These are phyloP conservation scores for human DNA, from an alignment of 2,113 vertebrate species.

Conservation along the genomic window GRCh38 chr13:53901501-53902000, in stretches of 20 bases:
- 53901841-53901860: background rate
- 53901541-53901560: background rate
- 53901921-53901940: background rate
- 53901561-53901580: background rate
- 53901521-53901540: background rate
- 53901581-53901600: background rate
- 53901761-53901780: background rate
- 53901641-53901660: background rate
- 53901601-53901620: background rate
- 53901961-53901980: background rate
- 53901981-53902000: background rate
- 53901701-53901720: background rate
- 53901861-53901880: background rate
- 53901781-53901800: slow-evolving; percentile 35
- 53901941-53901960: background rate
- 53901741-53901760: slow-evolving; percentile 1
- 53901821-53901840: background rate
- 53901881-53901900: background rate
- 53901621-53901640: background rate
- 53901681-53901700: background rate
- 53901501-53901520: background rate
- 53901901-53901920: background rate
- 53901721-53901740: background rate
- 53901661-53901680: background rate
- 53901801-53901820: background rate